Conservation (phyloP, 92 coral and sea anemone species). For the Zoanthus sansibaricus region DNA sequence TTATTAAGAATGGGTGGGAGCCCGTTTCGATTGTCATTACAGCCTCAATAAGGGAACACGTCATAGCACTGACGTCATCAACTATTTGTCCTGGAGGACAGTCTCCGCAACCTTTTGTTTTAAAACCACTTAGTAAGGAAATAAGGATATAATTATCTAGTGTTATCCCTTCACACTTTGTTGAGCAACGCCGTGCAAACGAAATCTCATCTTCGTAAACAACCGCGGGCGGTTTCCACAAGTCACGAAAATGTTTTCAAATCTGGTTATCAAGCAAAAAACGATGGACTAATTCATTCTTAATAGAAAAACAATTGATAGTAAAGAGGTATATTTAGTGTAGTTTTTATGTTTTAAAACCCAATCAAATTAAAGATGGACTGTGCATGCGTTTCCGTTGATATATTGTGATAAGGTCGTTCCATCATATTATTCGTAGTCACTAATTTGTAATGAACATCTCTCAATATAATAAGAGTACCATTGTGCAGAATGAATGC, state of each 20-base stretch:
- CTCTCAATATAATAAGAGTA: too few relatives aligned
- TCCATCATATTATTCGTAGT: too few relatives aligned
- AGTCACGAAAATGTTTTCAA: background rate
- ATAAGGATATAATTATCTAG: background rate
- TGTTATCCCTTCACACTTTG: background rate
- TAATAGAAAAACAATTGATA: background rate
- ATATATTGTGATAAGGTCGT: too few relatives aligned
- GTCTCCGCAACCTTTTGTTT: background rate
- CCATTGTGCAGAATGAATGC: too few relatives aligned
- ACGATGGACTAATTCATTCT: background rate
- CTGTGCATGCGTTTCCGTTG: too few relatives aligned
- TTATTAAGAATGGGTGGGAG: too few relatives aligned
- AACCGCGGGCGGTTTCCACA: background rate
- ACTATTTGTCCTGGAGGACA: background rate
- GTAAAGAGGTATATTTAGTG: too few relatives aligned
- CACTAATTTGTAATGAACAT: too few relatives aligned
- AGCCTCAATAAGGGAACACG: too few relatives aligned
- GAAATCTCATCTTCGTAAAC: background rate
- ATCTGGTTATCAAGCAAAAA: background rate
- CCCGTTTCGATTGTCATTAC: too few relatives aligned
- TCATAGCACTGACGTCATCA: slow-evolving; percentile 11
- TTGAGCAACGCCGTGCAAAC: background rate
- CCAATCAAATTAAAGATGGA: too few relatives aligned
- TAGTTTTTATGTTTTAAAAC: too few relatives aligned
- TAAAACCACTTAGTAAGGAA: background rate